Evolutionary conservation across 1,140 invertebrate species (phyloP).

Genomic region (Frieseomelitta varia): DNA sequence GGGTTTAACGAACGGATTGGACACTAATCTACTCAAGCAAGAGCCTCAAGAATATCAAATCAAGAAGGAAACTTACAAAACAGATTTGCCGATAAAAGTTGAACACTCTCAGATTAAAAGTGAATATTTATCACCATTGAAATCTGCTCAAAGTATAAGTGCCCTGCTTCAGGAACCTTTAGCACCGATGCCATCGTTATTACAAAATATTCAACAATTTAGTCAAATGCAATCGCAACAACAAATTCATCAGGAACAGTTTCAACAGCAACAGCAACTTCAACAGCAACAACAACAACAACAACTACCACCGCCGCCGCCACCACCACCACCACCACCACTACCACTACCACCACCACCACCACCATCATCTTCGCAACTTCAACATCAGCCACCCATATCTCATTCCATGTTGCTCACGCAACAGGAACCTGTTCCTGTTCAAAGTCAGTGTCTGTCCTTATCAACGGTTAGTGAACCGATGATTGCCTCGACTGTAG

Average conservation of each 20-base stretch:
- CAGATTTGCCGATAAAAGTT: constrained; percentile 13
- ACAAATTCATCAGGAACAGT: constrained; percentile 43
- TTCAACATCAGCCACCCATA: constrained; percentile 35
- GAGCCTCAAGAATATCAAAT: constrained; percentile 49
- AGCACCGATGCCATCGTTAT: constrained; percentile 73
- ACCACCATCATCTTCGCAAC: too few relatives aligned
- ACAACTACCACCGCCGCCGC: neutral
- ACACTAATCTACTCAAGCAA: constrained; percentile 44
- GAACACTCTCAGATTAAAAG: constrained; percentile 48
- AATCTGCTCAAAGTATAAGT: constrained; percentile 79
- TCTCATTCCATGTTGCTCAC: constrained; percentile 38
- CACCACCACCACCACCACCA: neutral
- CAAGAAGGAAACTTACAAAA: constrained; percentile 44
- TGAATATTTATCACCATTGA: constrained; percentile 75
- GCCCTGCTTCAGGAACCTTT: constrained; percentile 77
- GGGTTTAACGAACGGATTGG: constrained; percentile 67
- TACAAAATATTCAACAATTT: constrained; percentile 57
- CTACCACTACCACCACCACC: neutral
- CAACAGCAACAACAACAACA: constrained; percentile 33
- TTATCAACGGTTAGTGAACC: constrained; percentile 36
- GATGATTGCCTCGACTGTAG: constrained; percentile 61
- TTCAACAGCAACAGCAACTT: constrained; percentile 26
- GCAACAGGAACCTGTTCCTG: constrained; percentile 35
- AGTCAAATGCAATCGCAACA: constrained; percentile 49
- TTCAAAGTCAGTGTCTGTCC: constrained; percentile 33